Percentiles rank a stretch among this genome's conserved stretches.
Evolutionary conservation across 2,888 invertebrate genomes (phyloP).

Genomic region (Electrophaes corylata): DNA sequence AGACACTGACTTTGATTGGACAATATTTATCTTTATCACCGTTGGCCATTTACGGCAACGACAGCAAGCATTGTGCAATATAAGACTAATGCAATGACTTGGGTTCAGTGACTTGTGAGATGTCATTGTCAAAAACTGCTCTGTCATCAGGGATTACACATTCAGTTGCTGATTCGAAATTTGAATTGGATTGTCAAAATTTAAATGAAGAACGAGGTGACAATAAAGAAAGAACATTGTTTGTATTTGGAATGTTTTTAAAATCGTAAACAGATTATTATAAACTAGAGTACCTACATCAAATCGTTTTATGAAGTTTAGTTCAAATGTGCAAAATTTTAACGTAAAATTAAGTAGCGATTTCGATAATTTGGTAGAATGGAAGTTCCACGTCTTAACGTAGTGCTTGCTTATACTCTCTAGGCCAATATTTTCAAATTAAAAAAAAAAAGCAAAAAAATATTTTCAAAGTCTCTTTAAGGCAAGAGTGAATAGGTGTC

Average conservation of each 20-base stretch:
- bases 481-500: too few relatives aligned
- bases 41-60: conserved; percentile 15
- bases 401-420: too few relatives aligned
- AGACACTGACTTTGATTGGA: not conserved
- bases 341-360: too few relatives aligned
- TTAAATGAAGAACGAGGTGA: conserved; percentile 12
- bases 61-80: conserved; percentile 14
- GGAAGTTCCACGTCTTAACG: too few relatives aligned
- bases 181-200: conserved; percentile 27
- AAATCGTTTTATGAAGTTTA: too few relatives aligned
- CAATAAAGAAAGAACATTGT: not conserved
- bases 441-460: too few relatives aligned
- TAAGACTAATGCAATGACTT: conserved; percentile 23
- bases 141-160: conserved; percentile 28
- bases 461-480: too few relatives aligned
- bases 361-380: too few relatives aligned
- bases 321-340: too few relatives aligned
- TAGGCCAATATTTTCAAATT: too few relatives aligned
- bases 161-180: conserved; percentile 27
- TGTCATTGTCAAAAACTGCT: conserved; percentile 35
- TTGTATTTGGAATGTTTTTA: not conserved
- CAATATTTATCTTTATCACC: conserved; percentile 6
- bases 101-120: conserved; percentile 30
- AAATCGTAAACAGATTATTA: too few relatives aligned
- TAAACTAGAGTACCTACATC: too few relatives aligned